These are phyloP conservation scores for Athalia cordata DNA, from an alignment of 2,888 invertebrate species.

Conservation along the genomic window DNA sequence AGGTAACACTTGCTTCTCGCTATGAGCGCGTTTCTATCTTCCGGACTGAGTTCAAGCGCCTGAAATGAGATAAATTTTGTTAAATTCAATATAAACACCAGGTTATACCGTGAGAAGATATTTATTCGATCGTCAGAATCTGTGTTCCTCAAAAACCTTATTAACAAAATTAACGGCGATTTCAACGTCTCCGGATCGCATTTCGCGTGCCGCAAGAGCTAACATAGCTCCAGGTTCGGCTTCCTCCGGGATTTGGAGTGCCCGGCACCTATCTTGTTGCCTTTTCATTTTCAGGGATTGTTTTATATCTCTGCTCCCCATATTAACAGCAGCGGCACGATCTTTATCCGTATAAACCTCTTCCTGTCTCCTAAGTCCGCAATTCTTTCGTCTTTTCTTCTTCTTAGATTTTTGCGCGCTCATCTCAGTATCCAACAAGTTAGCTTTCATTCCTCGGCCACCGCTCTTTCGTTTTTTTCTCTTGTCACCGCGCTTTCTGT, in stretches of 20 bases:
- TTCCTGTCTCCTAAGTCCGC: slow-evolving; percentile 73
- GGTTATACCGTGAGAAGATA: no score
- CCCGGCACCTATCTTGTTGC: slow-evolving; percentile 84
- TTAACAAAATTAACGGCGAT: slow-evolving; percentile 86
- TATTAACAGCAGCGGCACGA: slow-evolving; percentile 90
- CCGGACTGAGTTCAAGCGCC: slow-evolving; percentile 91
- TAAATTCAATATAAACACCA: no score
- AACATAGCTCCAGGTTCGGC: slow-evolving; percentile 86
- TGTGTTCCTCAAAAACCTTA: slow-evolving; percentile 78
- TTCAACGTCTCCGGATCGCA: slow-evolving; percentile 83
- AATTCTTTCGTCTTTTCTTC: slow-evolving; percentile 66
- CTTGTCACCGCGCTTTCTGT: slow-evolving; percentile 39
- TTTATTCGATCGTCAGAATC: neutral
- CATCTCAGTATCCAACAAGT: slow-evolving; percentile 62
- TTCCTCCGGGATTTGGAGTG: slow-evolving; percentile 85
- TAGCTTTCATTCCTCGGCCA: slow-evolving; percentile 47
- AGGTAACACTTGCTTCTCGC: slow-evolving; percentile 93
- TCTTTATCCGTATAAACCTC: slow-evolving; percentile 94
- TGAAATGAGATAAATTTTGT: slow-evolving; percentile 72
- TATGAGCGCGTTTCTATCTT: slow-evolving; percentile 90
- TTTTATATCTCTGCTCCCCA: slow-evolving; percentile 92
- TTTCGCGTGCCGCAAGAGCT: slow-evolving; percentile 85
- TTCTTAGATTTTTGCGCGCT: slow-evolving; percentile 66
- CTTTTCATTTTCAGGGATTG: slow-evolving; percentile 87
- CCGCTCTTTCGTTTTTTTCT: slow-evolving; percentile 43